Conservation (phyloP, 2,888 invertebrate species). For the Cyaniris semiargus region DNA sequence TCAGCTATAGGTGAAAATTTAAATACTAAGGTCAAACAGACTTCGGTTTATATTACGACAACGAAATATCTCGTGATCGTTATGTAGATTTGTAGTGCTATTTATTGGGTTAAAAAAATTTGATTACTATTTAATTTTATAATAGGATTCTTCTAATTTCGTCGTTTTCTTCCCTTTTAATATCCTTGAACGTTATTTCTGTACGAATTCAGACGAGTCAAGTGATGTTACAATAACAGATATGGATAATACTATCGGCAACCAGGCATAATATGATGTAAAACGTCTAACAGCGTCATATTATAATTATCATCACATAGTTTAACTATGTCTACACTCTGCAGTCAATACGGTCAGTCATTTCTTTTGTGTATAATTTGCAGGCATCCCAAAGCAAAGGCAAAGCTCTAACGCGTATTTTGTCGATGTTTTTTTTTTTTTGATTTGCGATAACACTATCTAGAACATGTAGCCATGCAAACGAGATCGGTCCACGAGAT, state of each 20-base stretch:
- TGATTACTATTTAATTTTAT: not conserved
- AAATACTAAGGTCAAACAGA: not conserved
- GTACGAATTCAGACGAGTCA: not conserved
- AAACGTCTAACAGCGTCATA: not conserved
- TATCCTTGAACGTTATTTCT: not conserved
- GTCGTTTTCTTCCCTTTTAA: not conserved
- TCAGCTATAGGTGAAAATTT: slow-evolving; percentile 23
- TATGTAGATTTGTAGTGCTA: not conserved
- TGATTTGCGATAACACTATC: not conserved
- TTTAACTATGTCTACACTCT: not conserved
- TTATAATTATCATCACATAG: not conserved
- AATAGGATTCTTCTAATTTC: not conserved
- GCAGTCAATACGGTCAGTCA: not conserved
- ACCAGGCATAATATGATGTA: not conserved
- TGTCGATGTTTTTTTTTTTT: not conserved
- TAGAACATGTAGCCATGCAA: not conserved
- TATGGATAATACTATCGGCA: not conserved
- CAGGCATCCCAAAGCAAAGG: not conserved
- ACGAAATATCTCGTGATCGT: not conserved
- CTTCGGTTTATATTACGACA: not conserved
- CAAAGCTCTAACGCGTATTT: not conserved
- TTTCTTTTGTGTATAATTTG: not conserved
- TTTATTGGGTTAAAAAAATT: not conserved
- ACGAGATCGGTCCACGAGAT: slow-evolving; percentile 2
- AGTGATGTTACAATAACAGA: no score